phyloP scores from a whole-genome alignment of 1,140 invertebrate species.

The Cydia fagiglandana region DNA sequence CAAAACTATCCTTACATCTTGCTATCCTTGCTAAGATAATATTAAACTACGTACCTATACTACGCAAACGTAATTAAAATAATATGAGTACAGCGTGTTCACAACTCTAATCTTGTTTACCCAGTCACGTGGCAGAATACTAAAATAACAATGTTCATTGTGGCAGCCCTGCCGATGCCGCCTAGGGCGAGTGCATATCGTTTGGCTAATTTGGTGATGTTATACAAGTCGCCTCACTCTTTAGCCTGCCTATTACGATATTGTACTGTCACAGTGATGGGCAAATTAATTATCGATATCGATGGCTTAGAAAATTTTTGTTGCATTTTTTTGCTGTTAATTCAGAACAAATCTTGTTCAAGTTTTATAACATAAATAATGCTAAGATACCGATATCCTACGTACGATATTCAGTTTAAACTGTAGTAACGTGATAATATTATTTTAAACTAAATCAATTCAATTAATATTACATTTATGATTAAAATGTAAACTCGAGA shows the following conservation, averaged over 20 bases:
- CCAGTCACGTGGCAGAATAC: conserved; percentile 19
- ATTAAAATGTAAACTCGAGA: too few relatives aligned
- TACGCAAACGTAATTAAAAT: conserved; percentile 1
- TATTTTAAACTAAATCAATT: too few relatives aligned
- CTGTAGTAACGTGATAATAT: too few relatives aligned
- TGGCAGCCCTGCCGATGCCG: conserved; percentile 61
- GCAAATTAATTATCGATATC: conserved; percentile 39
- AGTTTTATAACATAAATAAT: too few relatives aligned
- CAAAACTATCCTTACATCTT: too few relatives aligned
- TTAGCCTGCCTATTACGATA: conserved; percentile 77
- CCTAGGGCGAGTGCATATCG: conserved; percentile 69
- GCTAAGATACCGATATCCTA: too few relatives aligned
- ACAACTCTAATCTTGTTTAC: conserved; percentile 29
- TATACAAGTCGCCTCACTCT: conserved; percentile 75
- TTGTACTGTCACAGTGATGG: conserved; percentile 60
- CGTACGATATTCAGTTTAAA: too few relatives aligned
- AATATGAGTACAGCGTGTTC: conserved; percentile 13
- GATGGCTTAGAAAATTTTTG: conserved; percentile 22
- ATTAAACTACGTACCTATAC: neutral
- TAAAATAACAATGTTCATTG: conserved; percentile 3
- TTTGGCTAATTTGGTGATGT: conserved; percentile 76
- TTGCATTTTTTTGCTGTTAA: conserved; percentile 24
- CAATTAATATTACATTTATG: too few relatives aligned
- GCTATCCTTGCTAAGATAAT: neutral
- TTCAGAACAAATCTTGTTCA: too few relatives aligned